Base-by-base conservation (phyloP, 2,797 vertebrate species). In the Cyclura pinguis region DNA sequence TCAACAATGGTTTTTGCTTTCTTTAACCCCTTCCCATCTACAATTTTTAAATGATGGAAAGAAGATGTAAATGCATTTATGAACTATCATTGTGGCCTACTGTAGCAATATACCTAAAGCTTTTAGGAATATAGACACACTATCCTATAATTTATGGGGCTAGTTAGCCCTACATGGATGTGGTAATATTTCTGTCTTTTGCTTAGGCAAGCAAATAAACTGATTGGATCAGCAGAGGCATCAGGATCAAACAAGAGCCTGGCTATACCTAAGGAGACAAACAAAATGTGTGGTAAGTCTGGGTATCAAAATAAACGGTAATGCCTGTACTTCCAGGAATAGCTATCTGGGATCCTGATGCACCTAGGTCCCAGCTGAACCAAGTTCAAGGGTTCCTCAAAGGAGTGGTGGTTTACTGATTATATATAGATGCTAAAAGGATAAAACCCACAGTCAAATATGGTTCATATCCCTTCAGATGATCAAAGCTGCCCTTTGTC, bases 271-370 rank as follows among this genome's bases (percentile, higher is more conserved):
- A 2, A 12, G 55, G 82, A 80, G 85, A 92, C 91, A 90, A 22
- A 27, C 16, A 90, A 89, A 62, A 18, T 76, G 29, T 64, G 89
- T 0, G 85, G 96, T 95, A 91, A 93, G 95, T 88, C 90, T 89
- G 84, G 85, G 32, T 64, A 27, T 0, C 85, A 4, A 52, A 92
- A 82, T 89, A 35, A 78, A 80, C 72, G 59, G 1, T 3, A 1
- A 6, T 47, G 29, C 42, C 2, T 20, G 62, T 67, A 64, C 27
- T 42, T 64, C 14, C 42, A 84, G 64, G 10, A 12, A 13, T 67
- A 67, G 59, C 8, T 27, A 76, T 42, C 16, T 22, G 14, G 9
- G 29, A 8, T 69, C 9, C 67, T 32, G 3, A 69, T 32, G 29
- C 10, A 32, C 10, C 4, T 32, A 32, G 13, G 32, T 32, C 29